Evolutionary conservation across 2,888 invertebrate species (phyloP), one percentile per base, ranked within the genome.

Genomic region (Caenorhabditis japonica): DNA sequence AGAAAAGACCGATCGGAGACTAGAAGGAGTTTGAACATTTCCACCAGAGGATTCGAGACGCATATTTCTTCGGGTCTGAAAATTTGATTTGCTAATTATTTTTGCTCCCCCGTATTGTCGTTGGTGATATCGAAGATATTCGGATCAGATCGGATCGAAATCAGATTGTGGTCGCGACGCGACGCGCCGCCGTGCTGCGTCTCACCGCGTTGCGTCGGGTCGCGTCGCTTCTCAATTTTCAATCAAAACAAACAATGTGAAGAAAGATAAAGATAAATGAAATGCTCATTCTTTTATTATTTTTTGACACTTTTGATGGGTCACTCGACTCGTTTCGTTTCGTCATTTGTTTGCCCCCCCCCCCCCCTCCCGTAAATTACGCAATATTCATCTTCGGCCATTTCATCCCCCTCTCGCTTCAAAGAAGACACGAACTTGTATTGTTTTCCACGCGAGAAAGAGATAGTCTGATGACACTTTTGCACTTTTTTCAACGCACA

Each of bases 11-110:
- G 77, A 75, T 83, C 85, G 3, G 84, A 80, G 34, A 82, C 77
- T 23, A 82, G 68, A 27, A 85, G 64, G 21, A 85, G 53, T 51
- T 86, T 84, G 81, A 84, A 84, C 51, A 83, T 76, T 46, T 85
- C 84, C n/a, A 87, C 80, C 23, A 87, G 69, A 13, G 87, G 86
- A 61, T 87, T 87, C 56, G 83, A 82, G 10, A 87, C 86, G 62
- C 87, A 87, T 46, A 85, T 83, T 43, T 85, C 79, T 36, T 85
- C 81, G 7, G 79, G 78, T 15, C 83, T 84, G 75, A 49, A 84
- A 81, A 53, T 27, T 10, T n/a, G n/a, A n/a, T n/a, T n/a, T n/a
- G n/a, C n/a, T n/a, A n/a, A n/a, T 17, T 33, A 17, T 4, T n/a
- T 53, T 36, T 4, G 5, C 15, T 56, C 30, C 43, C 21, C 12